Conservation (phyloP, 2,888 invertebrate species). For the Halocaridina rubra region DNA sequence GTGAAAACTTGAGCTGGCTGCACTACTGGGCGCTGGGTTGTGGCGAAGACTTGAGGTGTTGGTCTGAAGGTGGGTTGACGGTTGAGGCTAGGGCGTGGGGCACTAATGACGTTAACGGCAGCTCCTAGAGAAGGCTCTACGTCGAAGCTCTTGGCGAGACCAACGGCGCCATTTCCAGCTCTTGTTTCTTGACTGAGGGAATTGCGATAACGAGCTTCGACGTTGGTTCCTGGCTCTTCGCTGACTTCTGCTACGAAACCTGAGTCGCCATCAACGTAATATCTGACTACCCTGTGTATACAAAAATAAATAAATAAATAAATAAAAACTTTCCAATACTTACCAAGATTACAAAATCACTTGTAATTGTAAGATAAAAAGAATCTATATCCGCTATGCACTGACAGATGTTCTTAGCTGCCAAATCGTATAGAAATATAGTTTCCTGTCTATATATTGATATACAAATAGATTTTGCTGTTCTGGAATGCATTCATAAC, state of each 20-base stretch:
- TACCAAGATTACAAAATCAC: too few species aligned
- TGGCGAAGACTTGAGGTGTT: not conserved
- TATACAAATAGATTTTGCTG: too few species aligned
- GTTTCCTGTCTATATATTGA: too few species aligned
- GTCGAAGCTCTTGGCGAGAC: constrained; percentile 18
- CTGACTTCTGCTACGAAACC: constrained; percentile 55
- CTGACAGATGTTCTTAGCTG: too few species aligned
- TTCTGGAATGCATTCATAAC: too few species aligned
- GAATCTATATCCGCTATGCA: too few species aligned
- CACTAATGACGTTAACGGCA: constrained; percentile 15
- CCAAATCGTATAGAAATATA: too few species aligned
- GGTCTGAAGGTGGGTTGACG: not conserved
- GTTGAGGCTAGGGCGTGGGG: constrained; percentile 7
- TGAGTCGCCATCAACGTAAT: constrained; percentile 52
- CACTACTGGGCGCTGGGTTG: not conserved
- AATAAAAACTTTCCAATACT: too few species aligned
- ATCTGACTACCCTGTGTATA: constrained; percentile 43
- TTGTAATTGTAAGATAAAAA: too few species aligned
- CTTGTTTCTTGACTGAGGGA: constrained; percentile 28
- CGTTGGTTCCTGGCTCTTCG: constrained; percentile 42
- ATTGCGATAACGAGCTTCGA: constrained; percentile 38
- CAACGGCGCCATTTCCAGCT: not conserved
- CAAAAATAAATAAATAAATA: not conserved
- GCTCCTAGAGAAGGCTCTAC: not conserved
- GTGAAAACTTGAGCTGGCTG: not conserved